Evolutionary conservation across 35 echinoderm and acorn worm species (phyloP), one percentile per base, ranked within the genome.

Genomic region (Holothuria glaberrima): DNA sequence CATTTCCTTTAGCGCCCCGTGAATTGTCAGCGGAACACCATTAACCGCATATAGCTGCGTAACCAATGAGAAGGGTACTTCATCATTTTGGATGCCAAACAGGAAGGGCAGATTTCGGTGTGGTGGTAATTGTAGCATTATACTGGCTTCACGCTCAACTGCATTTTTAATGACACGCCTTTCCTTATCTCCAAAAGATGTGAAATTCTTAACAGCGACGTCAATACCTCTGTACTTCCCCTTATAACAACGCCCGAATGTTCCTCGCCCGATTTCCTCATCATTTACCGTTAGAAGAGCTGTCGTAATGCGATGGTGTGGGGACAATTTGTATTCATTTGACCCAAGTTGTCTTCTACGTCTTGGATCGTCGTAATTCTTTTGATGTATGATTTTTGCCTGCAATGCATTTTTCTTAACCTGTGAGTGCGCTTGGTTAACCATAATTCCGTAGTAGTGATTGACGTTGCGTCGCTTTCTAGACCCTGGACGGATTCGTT

Each of bases 11-110:
- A 71, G 68, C 5, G 75, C 75, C 19, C 41, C 14, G 38, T 28
- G 48, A 80, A 80, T 19, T 24, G 75, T 50, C 7, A 80, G 6
- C 12, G 38, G 9, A 17, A 21, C 27, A 56, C 75, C 75, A 7
- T 80, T 46, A 21, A 80, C 75, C 38, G 36, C 9, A 56, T 80
- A 80, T 24, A 50, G 19, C 75, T 80, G 75, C 7, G 75, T 56
- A 46, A 80, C 75, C 12, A 80, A 9, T 56, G 48, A 13, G 35
- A 46, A 80, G 7, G 75, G 75, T 20, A n/a, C 75, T 27, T 80
- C 27, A 18, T 80, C 75, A 80, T 21, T 13, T 80, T 46, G 12
- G 1, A 80, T 56, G 20, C 75, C 75, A 56, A 80, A 50, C 32
- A 75, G 20, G 9, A 10, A 10, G 6, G 71, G 71, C 9, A 75